These are phyloP conservation scores for Clarias batrachus DNA, from an alignment of 2,113 vertebrate genomes.

Conservation along the genomic window DNA sequence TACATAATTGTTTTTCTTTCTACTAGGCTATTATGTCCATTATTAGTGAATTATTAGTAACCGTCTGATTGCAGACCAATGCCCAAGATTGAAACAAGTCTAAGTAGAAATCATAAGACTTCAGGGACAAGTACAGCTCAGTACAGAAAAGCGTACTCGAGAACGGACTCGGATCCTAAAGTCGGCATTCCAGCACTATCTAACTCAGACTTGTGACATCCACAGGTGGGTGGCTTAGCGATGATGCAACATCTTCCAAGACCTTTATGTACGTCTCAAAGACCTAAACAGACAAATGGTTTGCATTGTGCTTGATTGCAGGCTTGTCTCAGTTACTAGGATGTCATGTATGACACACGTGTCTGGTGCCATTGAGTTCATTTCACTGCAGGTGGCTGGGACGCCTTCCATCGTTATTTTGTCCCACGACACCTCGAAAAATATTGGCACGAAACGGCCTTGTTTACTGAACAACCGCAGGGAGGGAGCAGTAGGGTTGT, in stretches of 20 bases:
- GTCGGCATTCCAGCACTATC: background rate
- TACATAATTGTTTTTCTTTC: too few relatives aligned
- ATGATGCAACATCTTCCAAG: background rate
- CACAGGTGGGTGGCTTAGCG: background rate
- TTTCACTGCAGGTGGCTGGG: conserved; percentile 52
- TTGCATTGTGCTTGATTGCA: background rate
- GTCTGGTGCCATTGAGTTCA: background rate
- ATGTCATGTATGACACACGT: background rate
- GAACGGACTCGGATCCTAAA: background rate
- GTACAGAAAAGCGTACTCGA: background rate
- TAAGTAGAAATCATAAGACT: background rate
- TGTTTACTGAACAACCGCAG: conserved; percentile 53
- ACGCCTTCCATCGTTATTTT: conserved; percentile 47
- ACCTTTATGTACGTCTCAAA: background rate
- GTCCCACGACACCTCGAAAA: conserved; percentile 62
- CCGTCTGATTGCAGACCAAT: background rate
- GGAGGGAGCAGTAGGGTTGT: conserved; percentile 59
- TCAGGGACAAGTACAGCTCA: background rate
- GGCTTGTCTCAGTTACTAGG: background rate
- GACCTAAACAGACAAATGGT: background rate
- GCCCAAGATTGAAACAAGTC: background rate
- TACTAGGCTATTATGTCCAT: too few relatives aligned
- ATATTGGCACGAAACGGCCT: conserved; percentile 55
- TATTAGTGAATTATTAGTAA: too few relatives aligned
- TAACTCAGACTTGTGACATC: background rate